A percentile compares a stretch with the other conserved stretches of the same genome.
These are phyloP conservation scores for Lepidurus packardi DNA, from an alignment of 1,140 invertebrate genomes.

Conservation along the genomic window DNA sequence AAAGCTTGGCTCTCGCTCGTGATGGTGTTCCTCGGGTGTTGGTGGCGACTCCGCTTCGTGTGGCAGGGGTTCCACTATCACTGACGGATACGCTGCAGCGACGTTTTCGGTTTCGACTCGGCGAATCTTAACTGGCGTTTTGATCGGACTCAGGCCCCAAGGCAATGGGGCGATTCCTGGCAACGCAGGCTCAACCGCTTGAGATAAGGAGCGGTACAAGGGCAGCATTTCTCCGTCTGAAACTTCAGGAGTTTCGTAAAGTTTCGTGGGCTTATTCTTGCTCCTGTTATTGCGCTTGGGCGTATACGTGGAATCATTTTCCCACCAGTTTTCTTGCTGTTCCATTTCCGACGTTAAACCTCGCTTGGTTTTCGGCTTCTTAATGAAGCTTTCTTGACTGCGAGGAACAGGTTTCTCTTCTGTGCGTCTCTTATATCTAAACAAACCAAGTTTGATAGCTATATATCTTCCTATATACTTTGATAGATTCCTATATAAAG, in stretches of 20 bases:
- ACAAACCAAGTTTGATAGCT: not conserved
- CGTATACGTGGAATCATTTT: not conserved
- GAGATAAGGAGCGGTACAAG: constrained; percentile 29
- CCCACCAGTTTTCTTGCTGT: constrained; percentile 38
- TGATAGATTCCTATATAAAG: too few relatives aligned
- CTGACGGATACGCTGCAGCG: not conserved
- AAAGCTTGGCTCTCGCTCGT: not conserved
- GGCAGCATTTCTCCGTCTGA: constrained; percentile 20
- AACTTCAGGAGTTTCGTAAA: not conserved
- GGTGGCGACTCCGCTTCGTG: not conserved
- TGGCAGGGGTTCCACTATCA: not conserved
- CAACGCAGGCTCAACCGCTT: constrained; percentile 27
- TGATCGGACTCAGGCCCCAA: constrained; percentile 17
- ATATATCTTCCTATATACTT: constrained; percentile 39
- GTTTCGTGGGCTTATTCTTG: not conserved
- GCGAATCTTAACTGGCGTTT: not conserved
- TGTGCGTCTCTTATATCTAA: constrained; percentile 41
- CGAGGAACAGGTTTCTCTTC: constrained; percentile 49
- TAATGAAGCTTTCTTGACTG: constrained; percentile 41
- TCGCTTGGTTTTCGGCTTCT: constrained; percentile 40
- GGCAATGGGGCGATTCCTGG: constrained; percentile 24
- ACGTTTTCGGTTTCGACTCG: not conserved
- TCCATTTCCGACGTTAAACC: constrained; percentile 39
- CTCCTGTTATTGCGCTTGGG: not conserved
- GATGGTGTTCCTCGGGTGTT: not conserved